A percentile compares a stretch with the other conserved stretches of the same genome.
Evolutionary conservation across 2,113 vertebrate genomes (phyloP).

Genomic region (Nothobranchius furzeri): DNA sequence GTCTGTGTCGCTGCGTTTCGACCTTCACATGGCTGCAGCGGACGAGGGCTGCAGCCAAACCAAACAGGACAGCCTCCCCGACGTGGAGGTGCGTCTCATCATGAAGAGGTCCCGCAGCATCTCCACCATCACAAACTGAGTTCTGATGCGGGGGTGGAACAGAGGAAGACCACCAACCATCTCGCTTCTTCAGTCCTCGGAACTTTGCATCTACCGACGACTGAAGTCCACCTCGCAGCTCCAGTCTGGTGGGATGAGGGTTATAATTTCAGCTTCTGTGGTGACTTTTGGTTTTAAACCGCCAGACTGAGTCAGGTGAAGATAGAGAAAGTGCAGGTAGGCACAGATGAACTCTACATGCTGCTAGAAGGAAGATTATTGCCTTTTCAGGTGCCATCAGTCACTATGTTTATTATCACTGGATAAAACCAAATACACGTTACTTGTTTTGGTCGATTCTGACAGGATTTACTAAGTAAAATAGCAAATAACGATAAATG

Average conservation of each 20-base stretch:
- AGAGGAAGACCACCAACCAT: not conserved
- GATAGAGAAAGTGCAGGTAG: not conserved
- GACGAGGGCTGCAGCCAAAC: slow-evolving; percentile 86
- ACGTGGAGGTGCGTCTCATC: slow-evolving; percentile 93
- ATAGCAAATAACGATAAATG: too few species aligned
- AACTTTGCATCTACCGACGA: slow-evolving; percentile 16
- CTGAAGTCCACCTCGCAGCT: slow-evolving; percentile 4
- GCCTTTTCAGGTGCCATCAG: too few species aligned
- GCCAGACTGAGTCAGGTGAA: not conserved
- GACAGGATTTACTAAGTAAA: too few species aligned
- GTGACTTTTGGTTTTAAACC: slow-evolving; percentile 17
- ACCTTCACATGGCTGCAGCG: slow-evolving; percentile 91
- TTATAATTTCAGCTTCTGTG: slow-evolving; percentile 28
- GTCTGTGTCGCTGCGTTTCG: slow-evolving; percentile 94
- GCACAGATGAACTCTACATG: too few species aligned
- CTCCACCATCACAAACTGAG: slow-evolving; percentile 85
- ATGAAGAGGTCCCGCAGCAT: slow-evolving; percentile 96
- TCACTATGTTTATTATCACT: too few species aligned
- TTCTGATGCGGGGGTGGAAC: too few species aligned
- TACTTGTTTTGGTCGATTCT: too few species aligned
- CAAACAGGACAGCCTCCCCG: slow-evolving; percentile 84
- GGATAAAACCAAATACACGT: too few species aligned
- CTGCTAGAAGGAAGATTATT: too few species aligned
- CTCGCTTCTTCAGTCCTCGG: slow-evolving; percentile 15
- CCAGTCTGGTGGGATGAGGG: slow-evolving; percentile 6